phyloP scores from a whole-genome alignment of 1,140 invertebrate genomes.

The Pentalonia nigronervosa region DNA sequence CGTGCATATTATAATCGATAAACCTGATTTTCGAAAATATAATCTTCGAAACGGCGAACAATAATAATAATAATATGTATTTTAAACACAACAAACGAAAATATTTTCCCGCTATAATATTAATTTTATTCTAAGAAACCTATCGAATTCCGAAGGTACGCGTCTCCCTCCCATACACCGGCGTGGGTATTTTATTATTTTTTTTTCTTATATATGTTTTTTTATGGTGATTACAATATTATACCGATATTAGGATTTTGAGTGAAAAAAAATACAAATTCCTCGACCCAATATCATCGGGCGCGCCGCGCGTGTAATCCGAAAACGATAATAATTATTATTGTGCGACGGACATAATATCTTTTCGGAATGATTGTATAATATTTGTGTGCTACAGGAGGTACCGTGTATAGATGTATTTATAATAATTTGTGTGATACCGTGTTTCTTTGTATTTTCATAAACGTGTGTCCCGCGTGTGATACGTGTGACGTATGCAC shows the following conservation, averaged over 20 bases:
- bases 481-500: not conserved
- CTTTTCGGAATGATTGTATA: not conserved
- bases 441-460: constrained; percentile 15
- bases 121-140: not conserved
- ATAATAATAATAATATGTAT: not conserved
- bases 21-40: constrained; percentile 37
- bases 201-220: not conserved
- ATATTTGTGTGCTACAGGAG: not conserved
- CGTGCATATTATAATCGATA: constrained; percentile 7
- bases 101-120: constrained; percentile 12
- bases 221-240: not conserved
- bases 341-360: not conserved
- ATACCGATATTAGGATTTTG: not conserved
- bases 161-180: not conserved
- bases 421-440: not conserved
- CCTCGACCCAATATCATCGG: not conserved
- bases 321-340: constrained; percentile 2
- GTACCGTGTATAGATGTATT: not conserved
- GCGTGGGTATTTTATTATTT: not conserved
- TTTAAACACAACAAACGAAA: not conserved
- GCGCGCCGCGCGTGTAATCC: not conserved
- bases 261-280: constrained; percentile 8
- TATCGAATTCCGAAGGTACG: not conserved
- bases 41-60: not conserved
- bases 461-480: constrained; percentile 31